Evolutionary conservation across 2,797 vertebrate genomes (phyloP), one percentile per base, ranked within the genome.

Genomic region (Falco naumanni): DNA sequence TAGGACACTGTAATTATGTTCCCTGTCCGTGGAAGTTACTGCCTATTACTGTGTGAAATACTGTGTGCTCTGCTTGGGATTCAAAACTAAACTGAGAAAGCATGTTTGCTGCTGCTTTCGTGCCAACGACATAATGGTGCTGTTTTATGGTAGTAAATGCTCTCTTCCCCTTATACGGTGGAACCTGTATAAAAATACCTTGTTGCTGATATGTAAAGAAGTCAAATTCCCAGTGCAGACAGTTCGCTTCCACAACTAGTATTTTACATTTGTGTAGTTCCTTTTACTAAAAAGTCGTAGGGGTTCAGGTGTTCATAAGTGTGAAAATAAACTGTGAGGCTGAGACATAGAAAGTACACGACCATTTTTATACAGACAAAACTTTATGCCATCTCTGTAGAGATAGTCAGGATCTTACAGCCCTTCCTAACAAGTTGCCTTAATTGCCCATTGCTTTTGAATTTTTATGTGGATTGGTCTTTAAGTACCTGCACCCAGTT

Each of bases 1-100:
- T 87, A 95, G 92, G 94, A 93, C 94, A 89, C n/a, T 89, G 80
- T 83, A 97, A 87, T 97, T 97, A 94, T 77, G 71, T 90, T 97
- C 60, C 64, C 89, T 16, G 41, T 90, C 82, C n/a, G 11, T 95
- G 86, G 83, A 95, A 96, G 97, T 96, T 95, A 91, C 75, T 97
- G 84, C 66, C 86, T 94, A 57, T 97, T 97, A 94, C 77, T 39
- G 63, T 86, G 75, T 94, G 91, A 96, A 93, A 89, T 92, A 77
- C 43, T 18, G 45, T 6, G 50, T 10, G 39, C 70, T 89, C 75
- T 97, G 90, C 77, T 93, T 31, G 28, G 83, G 91, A 89, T 97
- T 97, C 95, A 95, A 94, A 97, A 93, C 87, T 95, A 72, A 96
- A 96, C 84, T 82, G 76, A 60, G 51, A 53, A 75, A 92, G 65